Conservation (phyloP, 2,113 vertebrate genomes). For the Ciconia boyciana region DNA sequence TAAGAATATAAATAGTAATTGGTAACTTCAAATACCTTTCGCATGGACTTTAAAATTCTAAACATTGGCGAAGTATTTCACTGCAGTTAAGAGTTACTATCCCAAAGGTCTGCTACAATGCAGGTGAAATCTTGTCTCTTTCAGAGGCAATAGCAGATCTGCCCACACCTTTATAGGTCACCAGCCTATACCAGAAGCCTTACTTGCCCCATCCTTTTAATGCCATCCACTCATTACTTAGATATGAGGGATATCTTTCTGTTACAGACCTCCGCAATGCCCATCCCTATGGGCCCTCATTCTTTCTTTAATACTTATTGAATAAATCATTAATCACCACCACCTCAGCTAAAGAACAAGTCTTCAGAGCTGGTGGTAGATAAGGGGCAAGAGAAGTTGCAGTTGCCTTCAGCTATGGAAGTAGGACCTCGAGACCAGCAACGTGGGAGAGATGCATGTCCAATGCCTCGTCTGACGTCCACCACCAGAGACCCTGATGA, state of each 20-base stretch:
- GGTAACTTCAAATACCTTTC: not conserved
- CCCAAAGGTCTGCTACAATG: not conserved
- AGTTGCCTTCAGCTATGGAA: not conserved
- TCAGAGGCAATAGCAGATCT: not conserved
- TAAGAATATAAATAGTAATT: not conserved
- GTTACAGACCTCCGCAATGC: not conserved
- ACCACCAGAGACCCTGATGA: not conserved
- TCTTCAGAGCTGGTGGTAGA: not conserved
- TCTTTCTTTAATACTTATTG: not conserved
- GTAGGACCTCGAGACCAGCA: not conserved
- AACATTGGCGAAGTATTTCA: not conserved
- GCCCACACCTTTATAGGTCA: not conserved
- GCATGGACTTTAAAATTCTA: not conserved
- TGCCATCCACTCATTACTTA: not conserved
- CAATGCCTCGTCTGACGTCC: accelerated
- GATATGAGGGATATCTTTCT: not conserved
- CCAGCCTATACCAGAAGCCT: not conserved
- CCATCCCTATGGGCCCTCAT: not conserved
- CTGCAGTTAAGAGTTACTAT: not conserved
- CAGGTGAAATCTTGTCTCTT: not conserved
- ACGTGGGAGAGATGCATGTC: accelerated
- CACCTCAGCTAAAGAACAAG: not conserved
- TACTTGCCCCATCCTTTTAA: not conserved
- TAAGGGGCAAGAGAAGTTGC: not conserved
- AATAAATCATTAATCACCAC: not conserved